Evolutionary conservation across 2,113 vertebrate genomes (phyloP).

Genomic region (Brachyistius frenatus): DNA sequence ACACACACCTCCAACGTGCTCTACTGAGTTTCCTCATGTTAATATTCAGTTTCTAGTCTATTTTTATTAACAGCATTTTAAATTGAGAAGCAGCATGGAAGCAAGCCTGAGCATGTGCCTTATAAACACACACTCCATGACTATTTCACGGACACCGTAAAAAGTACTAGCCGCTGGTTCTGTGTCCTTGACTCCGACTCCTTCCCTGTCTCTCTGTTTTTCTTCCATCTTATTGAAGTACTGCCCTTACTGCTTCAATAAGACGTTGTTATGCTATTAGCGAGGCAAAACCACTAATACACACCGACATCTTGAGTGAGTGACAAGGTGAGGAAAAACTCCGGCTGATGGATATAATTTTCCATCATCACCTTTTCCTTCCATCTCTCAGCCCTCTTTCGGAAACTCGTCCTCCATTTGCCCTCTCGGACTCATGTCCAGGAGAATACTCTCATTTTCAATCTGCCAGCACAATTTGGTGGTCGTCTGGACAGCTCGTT

Average conservation of each 20-base stretch:
- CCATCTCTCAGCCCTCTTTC: constrained; percentile 20
- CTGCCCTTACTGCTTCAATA: constrained; percentile 24
- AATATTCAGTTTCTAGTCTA: neutral
- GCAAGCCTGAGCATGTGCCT: neutral
- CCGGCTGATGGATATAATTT: constrained; percentile 45
- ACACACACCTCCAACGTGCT: neutral
- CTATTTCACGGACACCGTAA: constrained; percentile 1
- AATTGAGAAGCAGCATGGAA: neutral
- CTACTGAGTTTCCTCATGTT: neutral
- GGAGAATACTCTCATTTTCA: constrained; percentile 19
- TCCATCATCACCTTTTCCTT: constrained; percentile 38
- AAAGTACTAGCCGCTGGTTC: constrained; percentile 21
- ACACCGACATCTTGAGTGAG: constrained; percentile 33
- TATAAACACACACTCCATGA: neutral
- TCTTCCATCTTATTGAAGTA: constrained; percentile 30
- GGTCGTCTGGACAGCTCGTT: too few species aligned
- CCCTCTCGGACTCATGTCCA: constrained; percentile 14
- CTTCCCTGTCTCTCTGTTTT: constrained; percentile 7
- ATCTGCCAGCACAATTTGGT: neutral
- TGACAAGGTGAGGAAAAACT: constrained; percentile 45
- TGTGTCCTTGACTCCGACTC: constrained; percentile 41
- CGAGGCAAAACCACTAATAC: constrained; percentile 4
- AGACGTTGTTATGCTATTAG: constrained; percentile 40
- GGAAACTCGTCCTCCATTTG: constrained; percentile 29
- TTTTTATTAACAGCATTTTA: constrained; percentile 1